A percentile compares a stretch with the other conserved stretches of the same genome.
These are phyloP conservation scores for Rotaria macrura DNA, from an alignment of 2,888 invertebrate genomes.

Conservation along the genomic window DNA sequence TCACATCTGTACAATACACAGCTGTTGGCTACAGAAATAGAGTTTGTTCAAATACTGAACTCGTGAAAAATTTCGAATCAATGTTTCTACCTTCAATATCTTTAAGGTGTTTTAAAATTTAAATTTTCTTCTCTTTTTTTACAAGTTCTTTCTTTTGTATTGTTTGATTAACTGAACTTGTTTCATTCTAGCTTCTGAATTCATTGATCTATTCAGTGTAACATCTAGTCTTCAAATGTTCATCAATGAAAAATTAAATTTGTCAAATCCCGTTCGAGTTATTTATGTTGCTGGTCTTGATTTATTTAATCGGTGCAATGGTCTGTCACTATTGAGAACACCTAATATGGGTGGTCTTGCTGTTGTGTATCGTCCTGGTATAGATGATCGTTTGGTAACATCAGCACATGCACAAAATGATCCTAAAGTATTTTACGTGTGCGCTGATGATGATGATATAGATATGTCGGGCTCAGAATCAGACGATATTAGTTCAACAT, in stretches of 20 bases:
- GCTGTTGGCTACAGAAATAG: too few relatives aligned
- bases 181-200: background rate
- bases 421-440: background rate
- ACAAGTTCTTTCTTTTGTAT: too few relatives aligned
- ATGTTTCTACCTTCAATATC: too few relatives aligned
- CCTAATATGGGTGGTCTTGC: background rate
- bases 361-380: background rate
- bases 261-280: background rate
- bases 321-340: background rate
- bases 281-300: slow-evolving; percentile 6
- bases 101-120: too few relatives aligned
- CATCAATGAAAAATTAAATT: background rate
- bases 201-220: background rate
- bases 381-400: background rate
- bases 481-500: background rate
- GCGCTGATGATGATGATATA: background rate
- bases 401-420: background rate
- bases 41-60: too few relatives aligned
- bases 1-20: too few relatives aligned
- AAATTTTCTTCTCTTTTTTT: too few relatives aligned
- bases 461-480: background rate
- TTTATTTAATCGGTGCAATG: background rate
- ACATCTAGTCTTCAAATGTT: background rate
- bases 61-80: too few relatives aligned
- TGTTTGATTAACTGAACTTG: too few relatives aligned